phyloP scores from a whole-genome alignment of 2,113 vertebrate genomes.

The Bettongia penicillata region DNA sequence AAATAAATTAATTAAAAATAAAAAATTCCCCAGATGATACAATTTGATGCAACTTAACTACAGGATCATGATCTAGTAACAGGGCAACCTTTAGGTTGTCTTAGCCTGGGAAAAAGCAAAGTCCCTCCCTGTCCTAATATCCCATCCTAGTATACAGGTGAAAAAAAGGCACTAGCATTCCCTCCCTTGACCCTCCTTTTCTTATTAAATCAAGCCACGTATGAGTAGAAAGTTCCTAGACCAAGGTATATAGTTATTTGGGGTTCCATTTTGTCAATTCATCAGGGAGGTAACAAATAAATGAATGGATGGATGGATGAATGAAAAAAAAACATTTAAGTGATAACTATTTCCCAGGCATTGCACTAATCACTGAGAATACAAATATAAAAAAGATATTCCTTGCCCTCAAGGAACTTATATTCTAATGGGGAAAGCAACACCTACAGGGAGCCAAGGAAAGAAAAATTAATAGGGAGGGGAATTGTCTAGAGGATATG shows the following conservation, averaged over 20 bases:
- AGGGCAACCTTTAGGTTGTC: background rate
- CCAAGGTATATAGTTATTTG: slow-evolving; percentile 2
- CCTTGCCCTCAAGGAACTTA: background rate
- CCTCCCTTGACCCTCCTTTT: background rate
- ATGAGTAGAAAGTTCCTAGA: background rate
- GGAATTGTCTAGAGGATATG: background rate
- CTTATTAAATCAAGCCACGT: background rate
- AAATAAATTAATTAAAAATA: too few relatives aligned
- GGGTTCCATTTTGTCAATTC: slow-evolving; percentile 3
- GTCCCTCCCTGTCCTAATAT: background rate
- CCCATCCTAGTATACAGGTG: background rate
- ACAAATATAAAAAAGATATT: background rate
- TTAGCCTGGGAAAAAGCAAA: background rate
- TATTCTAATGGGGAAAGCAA: background rate
- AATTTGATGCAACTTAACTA: background rate
- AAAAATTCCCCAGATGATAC: background rate
- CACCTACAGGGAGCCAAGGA: background rate
- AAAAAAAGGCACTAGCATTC: background rate
- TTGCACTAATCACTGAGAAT: background rate
- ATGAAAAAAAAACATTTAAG: background rate
- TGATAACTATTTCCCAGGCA: background rate
- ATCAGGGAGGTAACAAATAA: background rate
- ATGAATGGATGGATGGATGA: background rate
- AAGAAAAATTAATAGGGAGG: background rate
- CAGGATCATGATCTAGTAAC: background rate